Conservation (phyloP, 2,113 vertebrate genomes). For the Phocoena sinus region DNA sequence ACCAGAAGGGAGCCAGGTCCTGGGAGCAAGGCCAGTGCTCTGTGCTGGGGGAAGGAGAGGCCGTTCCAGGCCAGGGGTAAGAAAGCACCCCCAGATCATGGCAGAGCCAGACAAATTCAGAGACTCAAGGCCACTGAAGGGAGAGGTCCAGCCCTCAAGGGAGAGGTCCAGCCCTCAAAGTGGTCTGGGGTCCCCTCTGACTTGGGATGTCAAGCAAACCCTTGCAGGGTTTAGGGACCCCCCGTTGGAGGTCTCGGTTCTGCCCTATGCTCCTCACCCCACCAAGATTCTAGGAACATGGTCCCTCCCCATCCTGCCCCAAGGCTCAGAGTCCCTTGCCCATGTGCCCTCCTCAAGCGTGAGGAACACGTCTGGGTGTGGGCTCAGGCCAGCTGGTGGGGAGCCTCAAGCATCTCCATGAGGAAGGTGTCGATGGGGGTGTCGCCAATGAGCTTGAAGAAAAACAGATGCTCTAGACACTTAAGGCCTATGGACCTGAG, state of each 20-base stretch:
- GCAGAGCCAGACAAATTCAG: not conserved
- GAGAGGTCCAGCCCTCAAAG: not conserved
- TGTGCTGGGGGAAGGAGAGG: not conserved
- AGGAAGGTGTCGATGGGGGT: constrained; percentile 96
- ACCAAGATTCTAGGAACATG: not conserved
- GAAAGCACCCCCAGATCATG: not conserved
- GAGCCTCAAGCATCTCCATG: constrained; percentile 96
- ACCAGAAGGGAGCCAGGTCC: not conserved
- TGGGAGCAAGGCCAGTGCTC: constrained; percentile 31
- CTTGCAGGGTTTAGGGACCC: not conserved
- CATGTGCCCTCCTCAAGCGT: not conserved
- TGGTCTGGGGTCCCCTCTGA: not conserved
- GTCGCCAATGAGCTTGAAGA: constrained; percentile 95
- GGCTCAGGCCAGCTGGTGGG: constrained; percentile 90
- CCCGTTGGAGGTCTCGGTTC: not conserved
- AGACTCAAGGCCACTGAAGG: constrained; percentile 29
- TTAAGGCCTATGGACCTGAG: constrained; percentile 92
- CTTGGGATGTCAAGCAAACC: not conserved
- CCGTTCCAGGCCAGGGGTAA: not conserved
- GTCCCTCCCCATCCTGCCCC: not conserved
- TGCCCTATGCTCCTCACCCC: not conserved
- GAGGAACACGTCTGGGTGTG: not conserved
- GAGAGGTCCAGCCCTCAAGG: not conserved
- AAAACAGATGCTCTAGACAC: constrained; percentile 95
- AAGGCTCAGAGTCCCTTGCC: not conserved